Percentiles rank a stretch among this genome's conserved stretches.
Evolutionary conservation across 37 sponge, comb jelly and placozoan genomes (phyloP).

Genomic region (Chondrilla cf. caribensis): DNA sequence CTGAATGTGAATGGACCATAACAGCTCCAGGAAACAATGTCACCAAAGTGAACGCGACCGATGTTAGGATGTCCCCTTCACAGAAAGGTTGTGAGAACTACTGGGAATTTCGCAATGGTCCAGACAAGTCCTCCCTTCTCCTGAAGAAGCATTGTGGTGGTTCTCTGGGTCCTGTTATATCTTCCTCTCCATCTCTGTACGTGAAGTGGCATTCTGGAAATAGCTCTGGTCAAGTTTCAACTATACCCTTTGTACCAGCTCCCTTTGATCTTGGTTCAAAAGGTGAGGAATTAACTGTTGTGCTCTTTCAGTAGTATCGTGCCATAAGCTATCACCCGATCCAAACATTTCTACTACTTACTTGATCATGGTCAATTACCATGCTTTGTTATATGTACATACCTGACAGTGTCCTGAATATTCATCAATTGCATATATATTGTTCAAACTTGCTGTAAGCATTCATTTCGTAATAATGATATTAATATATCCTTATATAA

Average conservation of each 20-base stretch:
- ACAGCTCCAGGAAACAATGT: neutral
- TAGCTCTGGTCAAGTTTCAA: neutral
- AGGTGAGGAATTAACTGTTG: neutral
- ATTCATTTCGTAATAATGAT: no score
- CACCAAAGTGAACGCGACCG: neutral
- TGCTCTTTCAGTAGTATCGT: neutral
- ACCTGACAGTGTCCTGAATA: no score
- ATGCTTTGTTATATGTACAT: no score
- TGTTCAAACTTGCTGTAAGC: no score
- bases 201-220: neutral
- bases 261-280: neutral
- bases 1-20: conserved; percentile 8
- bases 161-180: neutral
- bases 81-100: conserved; percentile 1
- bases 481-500: no score
- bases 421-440: no score
- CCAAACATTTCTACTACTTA: no score
- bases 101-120: neutral
- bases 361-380: no score
- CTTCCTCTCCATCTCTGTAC: neutral
- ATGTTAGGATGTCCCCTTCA: neutral
- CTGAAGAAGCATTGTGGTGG: neutral
- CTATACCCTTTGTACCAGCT: no score
- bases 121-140: neutral
- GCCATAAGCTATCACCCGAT: no score